Conservation (phyloP, 30 jellyfish, hydroid and myxozoan species). For the Cassiopea andromeda region DNA sequence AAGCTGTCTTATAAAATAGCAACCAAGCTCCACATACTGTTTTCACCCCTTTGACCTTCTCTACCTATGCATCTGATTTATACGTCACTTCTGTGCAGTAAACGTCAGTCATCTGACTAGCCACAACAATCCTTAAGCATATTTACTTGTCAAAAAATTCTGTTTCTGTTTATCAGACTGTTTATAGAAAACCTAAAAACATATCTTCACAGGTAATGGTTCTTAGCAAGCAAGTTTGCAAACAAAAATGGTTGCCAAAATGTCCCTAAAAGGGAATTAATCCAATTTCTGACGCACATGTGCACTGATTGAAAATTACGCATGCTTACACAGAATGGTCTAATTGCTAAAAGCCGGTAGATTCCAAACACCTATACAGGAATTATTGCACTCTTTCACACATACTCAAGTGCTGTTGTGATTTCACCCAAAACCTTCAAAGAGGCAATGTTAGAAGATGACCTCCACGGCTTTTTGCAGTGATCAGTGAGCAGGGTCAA, state of each 20-base stretch:
- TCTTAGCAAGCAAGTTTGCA: not conserved
- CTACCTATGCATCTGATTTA: not conserved
- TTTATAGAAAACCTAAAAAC: not conserved
- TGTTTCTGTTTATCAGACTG: slow-evolving; percentile 17
- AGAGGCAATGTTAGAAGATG: slow-evolving; percentile 50
- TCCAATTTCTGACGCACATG: not conserved
- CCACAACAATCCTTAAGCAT: not conserved
- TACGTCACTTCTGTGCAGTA: not conserved
- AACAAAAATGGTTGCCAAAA: too few relatives aligned
- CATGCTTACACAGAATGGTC: not conserved
- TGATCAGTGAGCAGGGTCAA: slow-evolving; percentile 72
- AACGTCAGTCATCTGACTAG: not conserved
- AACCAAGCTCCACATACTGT: too few relatives aligned
- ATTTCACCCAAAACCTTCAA: slow-evolving; percentile 14
- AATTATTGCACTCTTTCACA: not conserved
- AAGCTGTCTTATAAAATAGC: too few relatives aligned
- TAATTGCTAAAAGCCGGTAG: not conserved
- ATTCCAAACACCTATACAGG: not conserved
- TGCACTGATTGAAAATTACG: not conserved
- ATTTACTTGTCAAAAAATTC: not conserved
- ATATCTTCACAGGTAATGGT: not conserved
- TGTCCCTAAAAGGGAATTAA: too few relatives aligned
- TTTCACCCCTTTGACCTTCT: too few relatives aligned
- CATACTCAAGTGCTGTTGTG: slow-evolving; percentile 12
- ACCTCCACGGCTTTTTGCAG: slow-evolving; percentile 26